Evolutionary conservation across 2,888 invertebrate genomes (phyloP).

Genomic region (Formica aserva): DNA sequence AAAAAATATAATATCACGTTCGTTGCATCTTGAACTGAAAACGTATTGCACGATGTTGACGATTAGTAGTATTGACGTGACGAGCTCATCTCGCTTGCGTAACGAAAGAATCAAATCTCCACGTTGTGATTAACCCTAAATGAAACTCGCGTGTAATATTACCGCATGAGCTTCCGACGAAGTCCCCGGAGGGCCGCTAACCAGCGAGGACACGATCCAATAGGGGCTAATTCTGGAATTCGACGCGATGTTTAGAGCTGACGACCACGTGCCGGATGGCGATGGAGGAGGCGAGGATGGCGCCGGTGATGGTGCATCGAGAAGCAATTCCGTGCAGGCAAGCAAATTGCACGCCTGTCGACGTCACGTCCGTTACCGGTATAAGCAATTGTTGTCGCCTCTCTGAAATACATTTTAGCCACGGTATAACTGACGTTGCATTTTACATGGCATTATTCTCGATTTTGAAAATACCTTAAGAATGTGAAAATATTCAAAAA

Average conservation of each 20-base stretch:
- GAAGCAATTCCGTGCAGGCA: constrained; percentile 76
- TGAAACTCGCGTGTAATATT: constrained; percentile 50
- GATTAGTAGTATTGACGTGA: constrained; percentile 10
- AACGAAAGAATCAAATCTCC: constrained; percentile 51
- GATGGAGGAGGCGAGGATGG: constrained; percentile 33
- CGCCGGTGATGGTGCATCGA: constrained; percentile 45
- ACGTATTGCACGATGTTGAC: background rate
- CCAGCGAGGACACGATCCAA: constrained; percentile 58
- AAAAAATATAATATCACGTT: background rate
- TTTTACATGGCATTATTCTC: constrained; percentile 2
- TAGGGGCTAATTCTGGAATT: constrained; percentile 70
- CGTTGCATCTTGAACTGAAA: background rate
- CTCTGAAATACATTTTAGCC: constrained; percentile 46
- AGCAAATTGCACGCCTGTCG: constrained; percentile 81
- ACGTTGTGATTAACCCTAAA: constrained; percentile 36
- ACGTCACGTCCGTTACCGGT: constrained; percentile 80
- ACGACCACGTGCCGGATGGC: constrained; percentile 19
- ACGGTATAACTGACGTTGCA: constrained; percentile 1
- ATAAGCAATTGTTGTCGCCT: constrained; percentile 80
- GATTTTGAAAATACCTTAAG: background rate
- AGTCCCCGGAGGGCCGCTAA: constrained; percentile 19
- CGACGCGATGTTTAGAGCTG: constrained; percentile 58
- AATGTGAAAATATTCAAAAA: background rate
- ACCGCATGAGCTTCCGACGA: constrained; percentile 59
- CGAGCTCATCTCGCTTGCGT: constrained; percentile 19